Base-by-base conservation (phyloP, 1,140 invertebrate genomes). In the Dysdera silvatica region DNA sequence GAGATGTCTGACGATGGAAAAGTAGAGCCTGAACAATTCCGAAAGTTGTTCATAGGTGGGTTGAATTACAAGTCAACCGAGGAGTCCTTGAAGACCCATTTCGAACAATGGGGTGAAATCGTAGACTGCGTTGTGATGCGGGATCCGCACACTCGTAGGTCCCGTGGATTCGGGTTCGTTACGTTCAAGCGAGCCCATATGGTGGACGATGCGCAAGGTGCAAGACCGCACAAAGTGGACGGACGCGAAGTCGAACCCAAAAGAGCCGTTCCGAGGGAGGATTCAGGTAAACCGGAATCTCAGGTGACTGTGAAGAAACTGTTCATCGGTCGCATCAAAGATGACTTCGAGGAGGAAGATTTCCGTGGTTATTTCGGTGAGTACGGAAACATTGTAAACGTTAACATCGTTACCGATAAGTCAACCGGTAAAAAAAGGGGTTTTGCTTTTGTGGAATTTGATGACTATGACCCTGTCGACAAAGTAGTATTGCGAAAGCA, bases 51-150 rank as follows among this genome's bases (percentile, higher is more conserved):
- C 74, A 96, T 99, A 73, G 96, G 96, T 33, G 96, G 96, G 7
- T 79, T 99, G 16, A 93, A 95, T 71, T 95, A 94, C 71, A 85
- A 89, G 71, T 98, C 95, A 24, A 94, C 89, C n/a, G 95, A 98
- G 74, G 88, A 95, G 37, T 88, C 88, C 14, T 75, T 99, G 3
- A 94, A 94, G 72, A 47, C 47, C 62, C 92, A 96, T 79, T 99
- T 97, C 79, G 87, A 89, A 72, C 85, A 95, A 82, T 99, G 89
- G 88, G 96, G 96, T 29, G 91, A 95, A 73, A 91, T 99, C 67
- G 88, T 95, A 0, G 95, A 99, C 79, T 91, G 94, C 32, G 91
- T 98, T 18, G 95, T 99, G 0, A 98, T 99, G 95, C 91, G 92
- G 71, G 95, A 98, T 77, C 88, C 92, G 0, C 86, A 89, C 69